Evolutionary conservation across 2,113 vertebrate species (phyloP), one percentile per base, ranked within the genome.

Genomic region (Acanthochromis polyacanthus): DNA sequence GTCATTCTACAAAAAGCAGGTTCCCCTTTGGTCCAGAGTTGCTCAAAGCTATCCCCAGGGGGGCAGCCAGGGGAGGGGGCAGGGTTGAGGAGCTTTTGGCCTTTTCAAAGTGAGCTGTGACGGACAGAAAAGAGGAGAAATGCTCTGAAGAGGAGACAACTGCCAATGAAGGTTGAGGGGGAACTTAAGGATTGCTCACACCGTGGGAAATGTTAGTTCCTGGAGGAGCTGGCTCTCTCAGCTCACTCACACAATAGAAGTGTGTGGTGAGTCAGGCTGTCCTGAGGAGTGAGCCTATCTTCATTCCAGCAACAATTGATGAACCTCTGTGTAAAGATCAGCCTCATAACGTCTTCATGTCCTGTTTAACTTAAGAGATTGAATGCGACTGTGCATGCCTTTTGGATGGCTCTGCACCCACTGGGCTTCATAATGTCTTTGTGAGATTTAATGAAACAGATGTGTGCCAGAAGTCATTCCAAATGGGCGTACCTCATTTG

Each of bases 91-190:
- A 82, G 78, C 63, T 84, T 84, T 90, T 89, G 86, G 89, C 84
- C 89, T 91, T 93, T 93, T 91, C 80, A 88, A 61, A 93, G 84
- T 85, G 80, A 88, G 82, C 85, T 80, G 87, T 85, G 88, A 90
- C 38, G 11, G 69, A 40, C 71, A 83, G 77, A 68, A 80, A 80
- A 83, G 58, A 68, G 45, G 62, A 80, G 66, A 73, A 82, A 83
- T 45, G 75, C 65, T 66, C 66, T 53, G 62, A 77, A 65, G 82
- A 84, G 66, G 43, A 87, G 62, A 89, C 83, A 71, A 78, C 76
- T 81, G 85, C 82, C 81, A 87, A 57, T 84, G 82, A 79, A 81
- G 66, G 78, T 80, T 75, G 64, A 10, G 46, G 71, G 25, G 81
- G 71, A 78, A 84, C 79, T 75, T 64, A 51, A 59, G 75, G 70